Evolutionary conservation across 1,140 invertebrate genomes (phyloP).

Genomic region (Triops longicaudatus): DNA sequence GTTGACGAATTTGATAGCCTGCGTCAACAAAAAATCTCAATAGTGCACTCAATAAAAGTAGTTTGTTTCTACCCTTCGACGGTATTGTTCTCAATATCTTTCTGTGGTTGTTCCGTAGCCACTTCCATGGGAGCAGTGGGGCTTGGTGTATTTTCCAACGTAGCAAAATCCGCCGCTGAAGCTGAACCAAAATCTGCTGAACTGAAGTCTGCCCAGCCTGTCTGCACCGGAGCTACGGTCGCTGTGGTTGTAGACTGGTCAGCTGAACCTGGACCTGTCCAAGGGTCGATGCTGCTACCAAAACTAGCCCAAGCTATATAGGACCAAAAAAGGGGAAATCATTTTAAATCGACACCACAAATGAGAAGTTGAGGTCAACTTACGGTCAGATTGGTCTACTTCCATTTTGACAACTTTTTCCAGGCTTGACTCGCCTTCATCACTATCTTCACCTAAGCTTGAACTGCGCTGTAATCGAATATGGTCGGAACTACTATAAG

Average conservation of each 20-base stretch:
- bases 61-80: not conserved
- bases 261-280: not conserved
- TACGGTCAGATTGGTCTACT: not conserved
- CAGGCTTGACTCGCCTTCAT: not conserved
- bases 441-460: not conserved
- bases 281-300: not conserved
- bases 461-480: slow-evolving; percentile 10
- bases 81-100: not conserved
- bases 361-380: not conserved
- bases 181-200: not conserved
- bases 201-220: not conserved
- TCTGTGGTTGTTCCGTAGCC: not conserved
- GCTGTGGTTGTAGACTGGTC: not conserved
- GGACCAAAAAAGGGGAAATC: not conserved
- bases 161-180: not conserved
- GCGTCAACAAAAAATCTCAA: not conserved
- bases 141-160: not conserved
- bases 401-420: not conserved
- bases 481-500: not conserved
- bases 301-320: not conserved
- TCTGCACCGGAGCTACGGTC: not conserved
- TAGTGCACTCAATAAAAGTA: not conserved
- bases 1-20: not conserved
- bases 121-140: not conserved
- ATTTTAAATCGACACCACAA: not conserved